phyloP scores from a whole-genome alignment of 1,140 invertebrate genomes.

The Penaeus chinensis region DNA sequence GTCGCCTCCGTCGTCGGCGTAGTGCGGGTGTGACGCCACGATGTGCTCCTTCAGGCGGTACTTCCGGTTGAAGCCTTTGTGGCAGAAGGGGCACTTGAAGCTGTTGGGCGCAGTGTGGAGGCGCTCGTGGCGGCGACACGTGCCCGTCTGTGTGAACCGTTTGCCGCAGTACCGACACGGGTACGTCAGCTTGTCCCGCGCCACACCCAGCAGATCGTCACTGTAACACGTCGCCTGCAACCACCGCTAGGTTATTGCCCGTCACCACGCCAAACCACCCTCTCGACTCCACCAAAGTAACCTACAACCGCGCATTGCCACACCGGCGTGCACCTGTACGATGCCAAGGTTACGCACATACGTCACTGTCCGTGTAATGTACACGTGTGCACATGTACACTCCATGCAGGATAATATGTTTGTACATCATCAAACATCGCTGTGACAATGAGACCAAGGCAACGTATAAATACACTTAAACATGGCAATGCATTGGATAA shows the following conservation, averaged over 20 bases:
- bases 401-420: too few species aligned
- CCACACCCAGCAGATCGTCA: constrained; percentile 51
- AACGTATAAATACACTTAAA: too few species aligned
- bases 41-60: constrained; percentile 82
- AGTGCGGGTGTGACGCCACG: constrained; percentile 74
- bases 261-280: neutral
- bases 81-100: constrained; percentile 84
- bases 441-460: too few species aligned
- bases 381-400: too few species aligned
- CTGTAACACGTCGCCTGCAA: constrained; percentile 56
- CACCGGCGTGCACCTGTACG: too few species aligned
- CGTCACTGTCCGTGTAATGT: too few species aligned
- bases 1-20: constrained; percentile 51
- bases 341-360: too few species aligned
- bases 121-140: constrained; percentile 88
- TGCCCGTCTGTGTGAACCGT: constrained; percentile 75
- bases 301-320: neutral
- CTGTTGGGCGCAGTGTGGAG: constrained; percentile 83
- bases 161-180: constrained; percentile 81
- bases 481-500: too few species aligned
- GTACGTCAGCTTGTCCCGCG: constrained; percentile 66
- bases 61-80: constrained; percentile 85
- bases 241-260: constrained; percentile 40
- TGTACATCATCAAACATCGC: too few species aligned
- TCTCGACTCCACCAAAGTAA: neutral